Conservation (phyloP, 2,888 invertebrate species). For the Lypha dubia region DNA sequence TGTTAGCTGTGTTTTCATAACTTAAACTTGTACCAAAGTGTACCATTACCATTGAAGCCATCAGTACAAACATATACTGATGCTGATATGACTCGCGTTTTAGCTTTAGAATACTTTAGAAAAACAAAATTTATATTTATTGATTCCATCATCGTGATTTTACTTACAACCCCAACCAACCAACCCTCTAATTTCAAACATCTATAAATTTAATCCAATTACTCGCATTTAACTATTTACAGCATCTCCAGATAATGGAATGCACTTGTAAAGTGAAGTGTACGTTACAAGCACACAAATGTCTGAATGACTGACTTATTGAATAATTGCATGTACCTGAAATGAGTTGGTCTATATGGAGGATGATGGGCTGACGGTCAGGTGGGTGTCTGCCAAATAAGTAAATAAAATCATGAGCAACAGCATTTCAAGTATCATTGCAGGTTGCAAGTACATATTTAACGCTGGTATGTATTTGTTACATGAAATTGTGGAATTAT, state of each 20-base stretch:
- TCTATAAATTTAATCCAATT: slow-evolving; percentile 40
- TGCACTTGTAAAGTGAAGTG: slow-evolving; percentile 45
- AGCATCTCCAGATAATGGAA: slow-evolving; percentile 49
- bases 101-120: not conserved
- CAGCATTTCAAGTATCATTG: slow-evolving; percentile 29
- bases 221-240: slow-evolving; percentile 39
- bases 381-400: not conserved
- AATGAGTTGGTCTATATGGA: not conserved
- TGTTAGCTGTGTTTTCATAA: too few species aligned
- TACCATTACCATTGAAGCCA: too few species aligned
- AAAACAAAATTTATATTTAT: not conserved
- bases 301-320: slow-evolving; percentile 17
- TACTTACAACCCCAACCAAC: too few species aligned
- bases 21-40: too few species aligned
- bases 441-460: slow-evolving; percentile 8
- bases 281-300: slow-evolving; percentile 1
- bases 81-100: not conserved
- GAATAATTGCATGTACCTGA: slow-evolving; percentile 18
- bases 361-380: not conserved
- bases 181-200: not conserved
- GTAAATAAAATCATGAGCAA: slow-evolving; percentile 28
- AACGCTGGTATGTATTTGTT: not conserved
- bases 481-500: not conserved
- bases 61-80: too few species aligned
- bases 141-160: not conserved